A percentile compares a stretch with the other conserved stretches of the same genome.
These are phyloP conservation scores for Cichlasoma orientale DNA, from an alignment of 2,797 vertebrate genomes.

Conservation along the genomic window DNA sequence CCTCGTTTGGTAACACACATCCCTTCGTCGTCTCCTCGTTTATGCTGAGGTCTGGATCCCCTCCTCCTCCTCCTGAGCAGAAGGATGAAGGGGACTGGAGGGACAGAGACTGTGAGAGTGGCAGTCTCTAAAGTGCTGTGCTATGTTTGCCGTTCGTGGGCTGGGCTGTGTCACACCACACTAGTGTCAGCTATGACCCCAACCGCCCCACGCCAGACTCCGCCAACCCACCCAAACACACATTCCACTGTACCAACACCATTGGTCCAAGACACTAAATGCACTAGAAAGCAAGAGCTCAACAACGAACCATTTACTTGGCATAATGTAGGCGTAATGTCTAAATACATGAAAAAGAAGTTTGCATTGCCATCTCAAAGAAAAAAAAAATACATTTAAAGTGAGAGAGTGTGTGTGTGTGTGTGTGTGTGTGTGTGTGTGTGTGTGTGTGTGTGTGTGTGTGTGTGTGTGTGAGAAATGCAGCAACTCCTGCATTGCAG, in stretches of 20 bases:
- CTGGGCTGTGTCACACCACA: constrained; percentile 74
- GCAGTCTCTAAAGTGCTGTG: constrained; percentile 85
- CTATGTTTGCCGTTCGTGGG: constrained; percentile 72
- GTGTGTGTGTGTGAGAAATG: constrained; percentile 33
- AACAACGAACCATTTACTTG: constrained; percentile 82
- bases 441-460: not conserved
- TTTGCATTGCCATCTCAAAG: constrained; percentile 49
- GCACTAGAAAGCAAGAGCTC: constrained; percentile 78
- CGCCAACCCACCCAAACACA: constrained; percentile 28
- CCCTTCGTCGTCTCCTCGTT: constrained; percentile 41
- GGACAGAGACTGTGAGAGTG: constrained; percentile 63
- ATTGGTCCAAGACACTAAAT: constrained; percentile 84
- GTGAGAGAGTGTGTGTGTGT: constrained; percentile 12
- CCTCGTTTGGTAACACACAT: constrained; percentile 50
- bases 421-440: not conserved
- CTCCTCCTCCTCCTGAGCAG: constrained; percentile 4
- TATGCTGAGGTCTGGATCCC: constrained; percentile 35
- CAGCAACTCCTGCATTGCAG: constrained; percentile 74
- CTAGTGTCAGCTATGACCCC: constrained; percentile 46
- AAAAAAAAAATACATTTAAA: constrained; percentile 17
- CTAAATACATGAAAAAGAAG: constrained; percentile 54
- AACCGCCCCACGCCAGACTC: constrained; percentile 1
- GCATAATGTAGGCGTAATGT: constrained; percentile 73
- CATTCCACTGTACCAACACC: constrained; percentile 66
- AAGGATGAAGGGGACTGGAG: constrained; percentile 30